These are phyloP conservation scores for Protophormia terraenovae DNA, from an alignment of 2,888 invertebrate species.

Conservation along the genomic window DNA sequence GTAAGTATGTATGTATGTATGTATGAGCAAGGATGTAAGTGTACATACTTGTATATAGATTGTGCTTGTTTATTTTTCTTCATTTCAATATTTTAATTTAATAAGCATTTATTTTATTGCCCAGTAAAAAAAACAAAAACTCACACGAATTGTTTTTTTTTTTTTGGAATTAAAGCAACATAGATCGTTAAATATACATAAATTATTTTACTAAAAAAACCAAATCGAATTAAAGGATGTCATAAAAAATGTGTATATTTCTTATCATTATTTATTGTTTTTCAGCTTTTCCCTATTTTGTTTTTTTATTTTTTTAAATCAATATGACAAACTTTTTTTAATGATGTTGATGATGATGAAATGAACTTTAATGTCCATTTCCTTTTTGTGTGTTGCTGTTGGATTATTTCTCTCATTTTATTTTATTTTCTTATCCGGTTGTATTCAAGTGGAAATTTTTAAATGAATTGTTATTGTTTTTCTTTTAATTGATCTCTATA, in stretches of 20 bases:
- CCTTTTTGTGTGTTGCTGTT: neutral
- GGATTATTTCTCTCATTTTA: neutral
- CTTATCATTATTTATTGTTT: constrained; percentile 15
- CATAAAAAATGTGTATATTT: neutral
- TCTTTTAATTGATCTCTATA: constrained; percentile 18
- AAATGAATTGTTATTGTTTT: neutral
- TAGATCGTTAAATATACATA: neutral
- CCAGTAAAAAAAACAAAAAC: neutral
- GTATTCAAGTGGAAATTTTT: neutral
- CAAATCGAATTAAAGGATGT: neutral
- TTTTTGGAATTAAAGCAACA: neutral
- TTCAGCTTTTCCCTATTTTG: neutral
- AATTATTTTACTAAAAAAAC: no score
- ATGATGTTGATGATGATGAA: neutral
- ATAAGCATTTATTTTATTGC: constrained; percentile 11
- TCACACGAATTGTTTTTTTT: neutral
- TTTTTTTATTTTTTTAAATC: neutral
- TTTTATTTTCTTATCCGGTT: neutral
- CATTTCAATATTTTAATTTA: constrained; percentile 8
- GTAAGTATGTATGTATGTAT: neutral
- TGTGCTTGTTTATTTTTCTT: neutral
- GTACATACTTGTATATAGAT: neutral
- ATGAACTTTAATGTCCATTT: neutral
- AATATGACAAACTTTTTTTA: constrained; percentile 6
- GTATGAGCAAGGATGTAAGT: neutral